Percentiles rank a stretch among this genome's conserved stretches.
Evolutionary conservation across 2,888 invertebrate species (phyloP).

Genomic region (Volucella zonaria): DNA sequence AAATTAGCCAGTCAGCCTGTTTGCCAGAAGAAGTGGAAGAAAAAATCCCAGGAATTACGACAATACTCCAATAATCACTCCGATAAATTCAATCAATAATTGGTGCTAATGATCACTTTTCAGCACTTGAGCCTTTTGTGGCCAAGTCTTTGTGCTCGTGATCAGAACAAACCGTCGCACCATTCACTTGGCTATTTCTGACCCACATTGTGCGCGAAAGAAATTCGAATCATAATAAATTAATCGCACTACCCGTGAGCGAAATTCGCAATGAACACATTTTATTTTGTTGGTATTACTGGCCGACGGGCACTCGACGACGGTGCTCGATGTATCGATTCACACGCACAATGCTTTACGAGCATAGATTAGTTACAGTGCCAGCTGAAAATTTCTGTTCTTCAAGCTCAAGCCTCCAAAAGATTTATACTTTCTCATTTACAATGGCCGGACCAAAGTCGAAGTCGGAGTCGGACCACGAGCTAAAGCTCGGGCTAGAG

Average conservation of each 20-base stretch:
- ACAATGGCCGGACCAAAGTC: slow-evolving; percentile 4
- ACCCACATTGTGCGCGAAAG: slow-evolving; percentile 46
- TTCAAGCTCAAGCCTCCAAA: not conserved
- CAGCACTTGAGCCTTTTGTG: slow-evolving; percentile 3
- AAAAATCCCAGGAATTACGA: slow-evolving; percentile 16
- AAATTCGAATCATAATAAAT: slow-evolving; percentile 58
- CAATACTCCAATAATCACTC: slow-evolving; percentile 8
- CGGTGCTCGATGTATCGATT: slow-evolving; percentile 8
- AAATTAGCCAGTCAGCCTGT: no score
- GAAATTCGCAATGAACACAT: slow-evolving; percentile 52
- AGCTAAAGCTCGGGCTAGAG: no score
- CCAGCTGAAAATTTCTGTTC: not conserved
- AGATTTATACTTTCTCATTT: slow-evolving; percentile 34
- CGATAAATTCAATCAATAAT: slow-evolving; percentile 32
- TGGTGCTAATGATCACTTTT: slow-evolving; percentile 41
- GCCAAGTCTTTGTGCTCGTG: not conserved
- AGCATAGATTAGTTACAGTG: slow-evolving; percentile 8
- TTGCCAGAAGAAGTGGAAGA: no score
- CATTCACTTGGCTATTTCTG: slow-evolving; percentile 55
- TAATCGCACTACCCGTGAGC: slow-evolving; percentile 31
- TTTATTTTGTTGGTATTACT: slow-evolving; percentile 36
- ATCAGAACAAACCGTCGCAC: slow-evolving; percentile 34
- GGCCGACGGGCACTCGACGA: not conserved
- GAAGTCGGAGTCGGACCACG: no score
- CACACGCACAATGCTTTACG: slow-evolving; percentile 36